A percentile compares a stretch with the other conserved stretches of the same genome.
These are phyloP conservation scores for Iguana delicatissima DNA, from an alignment of 2,797 vertebrate genomes.

Conservation along the genomic window DNA sequence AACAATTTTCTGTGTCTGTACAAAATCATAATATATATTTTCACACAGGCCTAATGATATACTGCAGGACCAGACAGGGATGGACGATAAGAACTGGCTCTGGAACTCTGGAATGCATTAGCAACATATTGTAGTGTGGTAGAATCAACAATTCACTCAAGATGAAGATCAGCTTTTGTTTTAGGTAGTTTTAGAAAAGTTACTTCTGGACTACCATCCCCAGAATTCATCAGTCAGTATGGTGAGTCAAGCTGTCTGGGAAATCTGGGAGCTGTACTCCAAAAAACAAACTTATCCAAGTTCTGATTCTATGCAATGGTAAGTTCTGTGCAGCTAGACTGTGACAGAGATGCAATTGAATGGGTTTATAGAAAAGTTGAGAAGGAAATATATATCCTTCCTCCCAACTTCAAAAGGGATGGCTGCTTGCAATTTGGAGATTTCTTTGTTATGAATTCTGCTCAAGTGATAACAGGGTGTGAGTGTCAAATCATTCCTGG, in stretches of 20 bases:
- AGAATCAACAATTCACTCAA: not conserved
- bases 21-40: not conserved
- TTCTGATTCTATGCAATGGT: constrained; percentile 52
- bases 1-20: not conserved
- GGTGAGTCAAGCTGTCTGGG: too few species aligned
- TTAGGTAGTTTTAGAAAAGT: too few species aligned
- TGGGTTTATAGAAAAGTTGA: constrained; percentile 65
- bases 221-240: too few species aligned
- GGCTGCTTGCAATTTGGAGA: constrained; percentile 67
- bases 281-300: too few species aligned
- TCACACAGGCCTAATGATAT: not conserved
- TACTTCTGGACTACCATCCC: too few species aligned
- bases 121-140: not conserved
- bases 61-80: not conserved
- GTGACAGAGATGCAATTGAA: constrained; percentile 64
- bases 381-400: constrained; percentile 65
- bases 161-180: constrained; percentile 42
- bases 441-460: constrained; percentile 63
- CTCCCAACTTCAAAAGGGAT: constrained; percentile 50
- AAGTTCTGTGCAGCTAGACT: constrained; percentile 67
- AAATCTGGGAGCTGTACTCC: too few species aligned
- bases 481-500: constrained; percentile 52
- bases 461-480: constrained; percentile 54
- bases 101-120: not conserved
- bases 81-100: not conserved